phyloP scores from a whole-genome alignment of 2,113 vertebrate genomes.

The Prionailurus viverrinus region DNA sequence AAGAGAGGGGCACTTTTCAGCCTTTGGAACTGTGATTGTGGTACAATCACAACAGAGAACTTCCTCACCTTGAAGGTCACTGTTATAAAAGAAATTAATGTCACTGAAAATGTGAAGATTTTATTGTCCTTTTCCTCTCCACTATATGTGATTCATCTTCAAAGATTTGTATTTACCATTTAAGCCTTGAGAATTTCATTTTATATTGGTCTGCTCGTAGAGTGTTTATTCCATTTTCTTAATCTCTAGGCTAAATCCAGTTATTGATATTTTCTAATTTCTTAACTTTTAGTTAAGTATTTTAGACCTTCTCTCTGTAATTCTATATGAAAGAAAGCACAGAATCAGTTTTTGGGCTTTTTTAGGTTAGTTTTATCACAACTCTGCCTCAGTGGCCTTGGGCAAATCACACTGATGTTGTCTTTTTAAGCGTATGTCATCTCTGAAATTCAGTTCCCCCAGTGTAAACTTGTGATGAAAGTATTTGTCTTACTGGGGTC shows the following conservation, averaged over 20 bases:
- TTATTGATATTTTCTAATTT: conserved; percentile 18
- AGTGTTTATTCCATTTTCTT: background rate
- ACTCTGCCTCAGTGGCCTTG: background rate
- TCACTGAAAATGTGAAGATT: background rate
- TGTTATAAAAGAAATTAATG: background rate
- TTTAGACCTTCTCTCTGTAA: background rate
- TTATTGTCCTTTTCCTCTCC: background rate
- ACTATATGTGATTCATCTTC: background rate
- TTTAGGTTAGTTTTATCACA: background rate
- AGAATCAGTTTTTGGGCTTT: background rate
- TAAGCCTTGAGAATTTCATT: background rate
- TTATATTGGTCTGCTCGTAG: conserved; percentile 4
- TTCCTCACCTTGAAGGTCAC: background rate
- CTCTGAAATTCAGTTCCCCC: conserved; percentile 44
- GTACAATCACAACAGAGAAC: background rate
- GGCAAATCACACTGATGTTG: background rate
- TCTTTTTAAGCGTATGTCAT: background rate
- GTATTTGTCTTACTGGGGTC: background rate
- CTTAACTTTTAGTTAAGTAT: conserved; percentile 34
- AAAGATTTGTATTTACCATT: background rate
- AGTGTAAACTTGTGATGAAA: background rate
- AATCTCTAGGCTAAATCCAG: background rate
- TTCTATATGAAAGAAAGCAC: background rate
- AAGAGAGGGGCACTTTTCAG: background rate
- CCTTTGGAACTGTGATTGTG: background rate